Conservation (phyloP, 2,797 vertebrate species). For the Acipenser ruthenus region DNA sequence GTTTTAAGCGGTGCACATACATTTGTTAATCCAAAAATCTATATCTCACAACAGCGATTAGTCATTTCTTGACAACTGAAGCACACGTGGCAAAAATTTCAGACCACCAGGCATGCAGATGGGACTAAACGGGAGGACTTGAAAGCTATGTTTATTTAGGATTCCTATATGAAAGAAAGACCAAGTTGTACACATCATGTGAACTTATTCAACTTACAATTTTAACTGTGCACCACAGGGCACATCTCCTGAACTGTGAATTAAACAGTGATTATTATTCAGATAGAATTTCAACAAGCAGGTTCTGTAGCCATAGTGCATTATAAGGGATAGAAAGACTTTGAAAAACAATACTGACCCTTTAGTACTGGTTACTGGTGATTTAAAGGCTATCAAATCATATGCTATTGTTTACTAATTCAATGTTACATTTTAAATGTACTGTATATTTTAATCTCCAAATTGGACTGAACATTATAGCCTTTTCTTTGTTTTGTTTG, state of each 20-base stretch:
- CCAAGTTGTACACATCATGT: neutral
- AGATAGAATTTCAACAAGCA: no score
- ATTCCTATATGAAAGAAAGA: neutral
- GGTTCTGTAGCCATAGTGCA: no score
- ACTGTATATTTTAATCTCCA: no score
- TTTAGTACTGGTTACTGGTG: no score
- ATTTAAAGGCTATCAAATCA: no score
- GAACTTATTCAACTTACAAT: neutral
- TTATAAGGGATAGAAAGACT: no score
- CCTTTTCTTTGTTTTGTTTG: no score
- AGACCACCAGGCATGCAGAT: slow-evolving; percentile 11
- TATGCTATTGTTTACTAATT: no score
- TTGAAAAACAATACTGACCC: no score
- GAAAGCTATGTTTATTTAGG: neutral
- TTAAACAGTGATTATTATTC: neutral
- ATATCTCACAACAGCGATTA: slow-evolving; percentile 8
- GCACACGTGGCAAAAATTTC: neutral
- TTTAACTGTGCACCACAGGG: neutral
- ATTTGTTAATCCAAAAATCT: slow-evolving; percentile 18
- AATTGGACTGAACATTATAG: no score
- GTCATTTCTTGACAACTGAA: slow-evolving; percentile 4
- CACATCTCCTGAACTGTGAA: neutral
- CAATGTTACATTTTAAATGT: no score
- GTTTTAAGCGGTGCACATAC: slow-evolving; percentile 9
- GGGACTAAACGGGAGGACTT: neutral